These are phyloP conservation scores for Kuschelorhynchus macadamiae DNA, from an alignment of 2,888 invertebrate genomes.

Conservation along the genomic window DNA sequence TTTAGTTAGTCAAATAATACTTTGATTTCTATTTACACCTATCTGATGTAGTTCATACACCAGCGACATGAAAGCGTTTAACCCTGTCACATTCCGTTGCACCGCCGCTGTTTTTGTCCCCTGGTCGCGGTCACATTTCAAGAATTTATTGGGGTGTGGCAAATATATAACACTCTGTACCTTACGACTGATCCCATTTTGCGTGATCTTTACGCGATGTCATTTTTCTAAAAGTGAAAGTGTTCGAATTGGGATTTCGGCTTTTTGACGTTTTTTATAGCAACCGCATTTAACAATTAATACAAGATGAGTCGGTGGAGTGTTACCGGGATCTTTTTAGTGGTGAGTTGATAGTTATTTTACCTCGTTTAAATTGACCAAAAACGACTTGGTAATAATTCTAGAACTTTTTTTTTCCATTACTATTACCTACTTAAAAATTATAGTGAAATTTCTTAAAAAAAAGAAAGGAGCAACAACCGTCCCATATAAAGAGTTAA, in stretches of 20 bases:
- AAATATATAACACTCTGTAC: constrained; percentile 43
- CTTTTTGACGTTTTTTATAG: constrained; percentile 8
- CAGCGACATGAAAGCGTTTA: too few species aligned
- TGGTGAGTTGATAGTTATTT: constrained; percentile 24
- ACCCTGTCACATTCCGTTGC: not conserved
- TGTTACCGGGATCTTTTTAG: constrained; percentile 19
- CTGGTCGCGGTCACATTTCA: constrained; percentile 30
- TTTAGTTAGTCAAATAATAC: too few species aligned
- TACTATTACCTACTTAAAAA: too few species aligned
- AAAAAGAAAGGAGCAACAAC: too few species aligned
- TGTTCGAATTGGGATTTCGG: constrained; percentile 25
- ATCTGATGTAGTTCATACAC: too few species aligned
- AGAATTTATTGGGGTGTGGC: constrained; percentile 47
- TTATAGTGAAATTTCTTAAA: too few species aligned
- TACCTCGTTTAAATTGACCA: too few species aligned
- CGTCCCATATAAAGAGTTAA: too few species aligned
- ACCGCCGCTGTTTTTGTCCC: constrained; percentile 41
- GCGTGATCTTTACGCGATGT: constrained; percentile 39
- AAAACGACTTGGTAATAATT: too few species aligned
- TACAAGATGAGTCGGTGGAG: constrained; percentile 33
- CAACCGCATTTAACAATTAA: not conserved
- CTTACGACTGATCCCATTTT: constrained; percentile 42
- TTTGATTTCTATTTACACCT: too few species aligned
- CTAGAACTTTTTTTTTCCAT: too few species aligned
- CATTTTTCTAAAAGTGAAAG: constrained; percentile 46